Evolutionary conservation across 2,113 vertebrate genomes (phyloP).

Genomic region (Gymnorhina tibicen): DNA sequence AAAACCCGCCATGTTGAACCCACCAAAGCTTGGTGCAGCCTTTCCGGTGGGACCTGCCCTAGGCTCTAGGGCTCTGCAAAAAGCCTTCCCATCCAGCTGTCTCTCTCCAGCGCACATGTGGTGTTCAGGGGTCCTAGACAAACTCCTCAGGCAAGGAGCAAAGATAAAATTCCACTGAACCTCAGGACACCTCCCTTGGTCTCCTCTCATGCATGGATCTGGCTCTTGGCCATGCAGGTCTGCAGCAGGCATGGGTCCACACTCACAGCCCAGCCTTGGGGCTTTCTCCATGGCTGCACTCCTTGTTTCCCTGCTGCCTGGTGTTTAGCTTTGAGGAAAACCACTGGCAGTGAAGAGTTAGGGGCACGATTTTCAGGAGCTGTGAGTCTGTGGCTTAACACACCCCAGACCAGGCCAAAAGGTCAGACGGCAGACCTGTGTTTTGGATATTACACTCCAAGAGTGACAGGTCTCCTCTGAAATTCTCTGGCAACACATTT

Average conservation of each 20-base stretch:
- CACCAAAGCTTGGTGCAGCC: neutral
- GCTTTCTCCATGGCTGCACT: neutral
- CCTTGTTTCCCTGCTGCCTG: neutral
- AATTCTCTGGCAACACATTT: neutral
- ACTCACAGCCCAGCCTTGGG: accelerated
- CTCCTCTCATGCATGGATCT: neutral
- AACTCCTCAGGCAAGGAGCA: neutral
- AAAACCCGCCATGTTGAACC: accelerated
- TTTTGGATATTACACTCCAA: neutral
- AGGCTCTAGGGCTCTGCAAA: neutral
- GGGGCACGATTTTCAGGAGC: neutral
- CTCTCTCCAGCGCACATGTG: accelerated
- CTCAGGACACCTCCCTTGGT: neutral
- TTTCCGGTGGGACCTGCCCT: neutral
- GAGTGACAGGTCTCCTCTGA: neutral
- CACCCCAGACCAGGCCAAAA: neutral
- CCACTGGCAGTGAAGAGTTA: neutral
- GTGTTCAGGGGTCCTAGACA: neutral
- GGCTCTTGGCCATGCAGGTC: accelerated
- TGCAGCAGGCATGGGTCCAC: neutral
- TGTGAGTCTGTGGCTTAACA: neutral
- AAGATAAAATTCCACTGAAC: neutral
- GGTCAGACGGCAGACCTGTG: accelerated
- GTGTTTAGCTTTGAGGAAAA: neutral
- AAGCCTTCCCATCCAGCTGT: neutral